phyloP scores from a whole-genome alignment of 2,888 invertebrate genomes.

The Tenthredo scrophulariae region DNA sequence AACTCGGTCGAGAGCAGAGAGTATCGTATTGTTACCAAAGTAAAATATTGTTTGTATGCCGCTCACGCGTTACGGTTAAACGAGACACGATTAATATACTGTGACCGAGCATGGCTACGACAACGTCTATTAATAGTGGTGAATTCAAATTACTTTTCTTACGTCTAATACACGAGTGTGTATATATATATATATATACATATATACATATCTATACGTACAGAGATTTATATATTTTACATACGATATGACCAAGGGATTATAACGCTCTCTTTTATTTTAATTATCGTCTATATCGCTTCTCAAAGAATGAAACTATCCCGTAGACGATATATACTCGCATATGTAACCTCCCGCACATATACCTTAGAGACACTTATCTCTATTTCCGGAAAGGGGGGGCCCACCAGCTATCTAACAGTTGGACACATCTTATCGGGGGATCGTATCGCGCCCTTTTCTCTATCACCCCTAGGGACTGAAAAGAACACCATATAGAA shows the following conservation, averaged over 20 bases:
- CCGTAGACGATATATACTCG: no score
- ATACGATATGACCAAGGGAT: no score
- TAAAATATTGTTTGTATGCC: slow-evolving; percentile 73
- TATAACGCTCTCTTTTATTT: no score
- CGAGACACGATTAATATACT: slow-evolving; percentile 72
- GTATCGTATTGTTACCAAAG: slow-evolving; percentile 65
- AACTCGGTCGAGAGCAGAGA: neutral
- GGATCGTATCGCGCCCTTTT: slow-evolving; percentile 67
- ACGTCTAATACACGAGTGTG: neutral
- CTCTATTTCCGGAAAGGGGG: neutral
- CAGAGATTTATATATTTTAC: no score
- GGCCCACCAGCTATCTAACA: slow-evolving; percentile 70
- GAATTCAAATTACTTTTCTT: slow-evolving; percentile 57
- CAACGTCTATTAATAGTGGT: slow-evolving; percentile 68
- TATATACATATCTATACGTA: no score
- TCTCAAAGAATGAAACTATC: no score
- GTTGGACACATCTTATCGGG: slow-evolving; percentile 72
- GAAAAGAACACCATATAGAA: slow-evolving; percentile 14
- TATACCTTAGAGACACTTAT: neutral
- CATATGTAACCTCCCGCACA: no score
- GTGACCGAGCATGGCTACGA: slow-evolving; percentile 63
- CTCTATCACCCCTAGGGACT: neutral
- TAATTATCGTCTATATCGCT: no score
- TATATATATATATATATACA: neutral
- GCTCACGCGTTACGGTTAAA: slow-evolving; percentile 70